Evolutionary conservation across 2,113 vertebrate species (phyloP), one percentile per base, ranked within the genome.

Genomic region (Platycercus adscitus): DNA sequence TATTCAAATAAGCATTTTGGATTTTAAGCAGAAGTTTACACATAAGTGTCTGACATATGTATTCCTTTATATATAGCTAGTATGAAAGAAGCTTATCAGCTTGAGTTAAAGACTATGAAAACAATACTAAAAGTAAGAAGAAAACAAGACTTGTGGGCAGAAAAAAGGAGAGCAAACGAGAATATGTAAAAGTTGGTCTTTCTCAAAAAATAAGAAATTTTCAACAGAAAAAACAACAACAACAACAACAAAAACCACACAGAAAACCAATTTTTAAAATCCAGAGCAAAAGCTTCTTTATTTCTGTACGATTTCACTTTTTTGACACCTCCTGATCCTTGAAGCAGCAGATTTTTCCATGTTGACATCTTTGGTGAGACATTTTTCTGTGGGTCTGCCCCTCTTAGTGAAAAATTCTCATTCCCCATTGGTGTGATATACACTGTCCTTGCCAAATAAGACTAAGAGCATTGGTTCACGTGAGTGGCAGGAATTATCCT

Each of bases 11-110:
- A 86, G 61, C 56, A 95, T 72, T 91, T 96, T 91, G 63, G n/a
- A 17, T 58, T 97, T 96, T 94, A 95, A 95, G 75, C 56, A 83
- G 89, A 83, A 92, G 87, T 97, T 95, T 91, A 81, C 79, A 76
- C 60, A 91, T 81, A 96, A 88, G 55, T 75, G 81, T 69, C 70
- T 92, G 87, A 91, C 64, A 71, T 88, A 95, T 66, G 46, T 55
- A 93, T 78, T 80, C 58, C 18, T 88, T 86, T 91, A 66, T 58
- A n/a, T 71, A 46, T 41, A 39, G 56, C 6, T 82, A 3, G 1
- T 26, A 90, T 19, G 44, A 94, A 91, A 94, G 55, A 66, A 94
- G 7, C 81, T 73, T 91, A 79, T 71, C 39, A 47, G 41, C 47
- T 83, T 10, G 3, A 71, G 44, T 64, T 81, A 72, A 71, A 93